Base-by-base conservation (phyloP, 2,113 vertebrate species). In the Nematolebias whitei region DNA sequence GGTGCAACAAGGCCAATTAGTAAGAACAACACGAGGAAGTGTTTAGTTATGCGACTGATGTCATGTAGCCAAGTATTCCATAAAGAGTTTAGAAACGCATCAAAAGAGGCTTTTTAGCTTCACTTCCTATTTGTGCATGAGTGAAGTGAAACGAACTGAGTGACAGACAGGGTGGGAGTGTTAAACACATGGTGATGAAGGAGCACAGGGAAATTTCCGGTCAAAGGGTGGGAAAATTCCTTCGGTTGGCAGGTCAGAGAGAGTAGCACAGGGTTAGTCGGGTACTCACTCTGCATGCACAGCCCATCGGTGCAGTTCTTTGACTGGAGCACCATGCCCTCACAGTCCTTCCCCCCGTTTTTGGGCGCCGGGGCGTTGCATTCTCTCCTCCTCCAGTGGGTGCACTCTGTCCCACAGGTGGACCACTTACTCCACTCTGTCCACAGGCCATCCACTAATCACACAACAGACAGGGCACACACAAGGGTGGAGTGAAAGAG, bases 361-460 rank as follows among this genome's bases (percentile, higher is more conserved):
- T 96, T 98, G 4, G 98, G 96, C 0, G 96, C 94, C 0, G 98
- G 97, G 0, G 94, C 94, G 0, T 81, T 87, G 90, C 98, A 99
- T 79, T 98, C 98, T 50, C 97, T 92, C 80, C 96, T 93, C 63
- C 98, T 94, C 97, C 96, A 99, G 89, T 99, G 98, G 58, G 97
- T 97, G 74, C 98, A 99, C 87, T 99, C 98, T 0, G 97, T 98
- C 79, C 98, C 98, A 58, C 98, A 99, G 3, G 97, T 94, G 57
- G 97, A 98, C 98, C 98, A 99, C 84, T 98, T 99, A 92, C 95
- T 99, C 98, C 98, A 99, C 18, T 95, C 92, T 0, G 96, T 98
- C 98, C 97, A 99, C 85, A 95, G 92, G 66, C 98, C 98, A 53
- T 99, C 96, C 94, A 99, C 98, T 99, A 35, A 78, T 71, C 86